A percentile compares a stretch with the other conserved stretches of the same genome.
Conservation (phyloP, 2,113 vertebrate species). For the Egretta garzetta region DNA sequence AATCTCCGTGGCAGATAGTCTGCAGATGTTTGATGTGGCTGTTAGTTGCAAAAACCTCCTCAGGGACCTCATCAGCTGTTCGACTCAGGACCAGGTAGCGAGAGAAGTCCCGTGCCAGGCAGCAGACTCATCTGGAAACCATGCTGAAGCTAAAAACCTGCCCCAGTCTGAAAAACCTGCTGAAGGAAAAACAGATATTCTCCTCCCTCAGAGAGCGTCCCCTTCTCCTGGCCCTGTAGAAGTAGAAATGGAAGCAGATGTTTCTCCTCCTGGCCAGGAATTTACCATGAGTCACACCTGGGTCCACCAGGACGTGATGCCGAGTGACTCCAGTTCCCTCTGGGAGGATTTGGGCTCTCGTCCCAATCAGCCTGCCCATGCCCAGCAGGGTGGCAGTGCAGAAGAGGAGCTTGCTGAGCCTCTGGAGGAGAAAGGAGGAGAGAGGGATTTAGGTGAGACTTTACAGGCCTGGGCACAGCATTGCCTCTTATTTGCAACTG, state of each 20-base stretch:
- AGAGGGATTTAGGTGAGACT: constrained; percentile 36
- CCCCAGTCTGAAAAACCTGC: not conserved
- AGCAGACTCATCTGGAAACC: not conserved
- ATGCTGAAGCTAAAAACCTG: not conserved
- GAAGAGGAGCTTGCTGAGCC: not conserved
- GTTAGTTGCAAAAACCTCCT: constrained; percentile 87
- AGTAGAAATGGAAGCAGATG: not conserved
- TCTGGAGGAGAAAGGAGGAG: not conserved
- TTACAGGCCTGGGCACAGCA: not conserved
- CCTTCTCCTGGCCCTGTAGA: not conserved
- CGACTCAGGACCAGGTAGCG: constrained; percentile 28
- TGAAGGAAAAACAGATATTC: not conserved
- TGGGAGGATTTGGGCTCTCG: not conserved
- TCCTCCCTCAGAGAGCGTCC: not conserved
- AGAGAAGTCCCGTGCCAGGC: constrained; percentile 16
- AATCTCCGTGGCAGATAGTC: constrained; percentile 84
- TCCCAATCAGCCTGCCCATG: not conserved
- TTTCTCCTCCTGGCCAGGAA: not conserved
- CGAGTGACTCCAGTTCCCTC: not conserved
- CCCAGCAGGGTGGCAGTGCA: not conserved
- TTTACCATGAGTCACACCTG: not conserved
- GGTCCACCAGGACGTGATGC: not conserved
- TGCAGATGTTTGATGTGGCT: constrained; percentile 93
- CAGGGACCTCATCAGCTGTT: constrained; percentile 76
- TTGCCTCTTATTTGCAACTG: not conserved